Percentiles rank a stretch among this genome's conserved stretches.
phyloP scores from a whole-genome alignment of 2,797 vertebrate species.

The Sebastes kiyomatsui region DNA sequence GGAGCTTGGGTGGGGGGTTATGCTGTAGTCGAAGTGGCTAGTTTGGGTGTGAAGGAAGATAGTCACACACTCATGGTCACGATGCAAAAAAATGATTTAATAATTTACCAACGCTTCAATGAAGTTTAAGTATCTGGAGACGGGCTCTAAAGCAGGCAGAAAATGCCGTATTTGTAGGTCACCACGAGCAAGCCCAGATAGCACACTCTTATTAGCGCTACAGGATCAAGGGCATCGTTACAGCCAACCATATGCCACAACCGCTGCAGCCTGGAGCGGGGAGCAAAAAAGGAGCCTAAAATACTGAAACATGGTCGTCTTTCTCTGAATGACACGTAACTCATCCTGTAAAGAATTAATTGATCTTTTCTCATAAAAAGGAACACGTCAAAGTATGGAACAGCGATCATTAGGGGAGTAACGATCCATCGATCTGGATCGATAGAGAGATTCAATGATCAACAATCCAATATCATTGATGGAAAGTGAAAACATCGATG shows the following conservation, averaged over 20 bases:
- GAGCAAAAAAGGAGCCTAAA: neutral
- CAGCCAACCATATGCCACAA: conserved; percentile 36
- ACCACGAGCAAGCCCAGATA: conserved; percentile 29
- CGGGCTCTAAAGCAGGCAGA: conserved; percentile 45
- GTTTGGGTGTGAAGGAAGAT: conserved; percentile 9
- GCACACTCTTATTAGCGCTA: conserved; percentile 33
- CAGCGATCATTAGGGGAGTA: no score
- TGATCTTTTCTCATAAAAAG: neutral
- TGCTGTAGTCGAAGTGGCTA: conserved; percentile 35
- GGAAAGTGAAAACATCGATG: no score
- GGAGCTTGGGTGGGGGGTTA: conserved; percentile 38
- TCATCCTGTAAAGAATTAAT: neutral
- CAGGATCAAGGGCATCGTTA: conserved; percentile 41
- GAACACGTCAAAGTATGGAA: neutral
- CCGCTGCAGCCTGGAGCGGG: conserved; percentile 10
- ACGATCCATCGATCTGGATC: no score
- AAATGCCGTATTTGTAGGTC: conserved; percentile 59
- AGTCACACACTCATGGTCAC: neutral
- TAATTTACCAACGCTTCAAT: neutral
- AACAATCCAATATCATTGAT: no score
- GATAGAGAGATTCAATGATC: no score
- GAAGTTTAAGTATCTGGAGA: conserved; percentile 48
- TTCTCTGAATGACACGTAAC: conserved; percentile 11
- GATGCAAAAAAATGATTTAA: neutral
- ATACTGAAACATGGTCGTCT: neutral